Conservation (phyloP, 2,113 vertebrate species). For the Hydrolagus affinis region DNA sequence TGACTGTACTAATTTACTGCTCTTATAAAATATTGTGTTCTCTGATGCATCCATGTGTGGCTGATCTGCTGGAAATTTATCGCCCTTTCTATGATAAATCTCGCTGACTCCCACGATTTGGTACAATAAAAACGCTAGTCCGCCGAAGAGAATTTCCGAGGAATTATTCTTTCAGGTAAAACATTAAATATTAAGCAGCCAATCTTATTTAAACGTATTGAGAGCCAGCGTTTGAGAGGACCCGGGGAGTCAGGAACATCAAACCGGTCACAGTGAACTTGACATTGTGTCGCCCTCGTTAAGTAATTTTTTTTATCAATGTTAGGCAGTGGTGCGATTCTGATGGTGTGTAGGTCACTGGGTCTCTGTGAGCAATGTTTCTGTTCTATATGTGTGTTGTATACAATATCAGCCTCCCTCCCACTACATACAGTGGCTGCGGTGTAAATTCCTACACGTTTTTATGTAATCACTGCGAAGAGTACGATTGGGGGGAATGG, state of each 20-base stretch:
- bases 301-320: not conserved
- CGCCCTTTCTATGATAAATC: slow-evolving; percentile 34
- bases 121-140: slow-evolving; percentile 6
- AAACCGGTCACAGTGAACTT: slow-evolving; percentile 12
- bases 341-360: not conserved
- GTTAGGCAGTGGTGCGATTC: not conserved
- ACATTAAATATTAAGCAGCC: slow-evolving; percentile 31
- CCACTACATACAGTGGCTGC: not conserved
- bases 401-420: not conserved
- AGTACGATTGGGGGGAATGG: not conserved
- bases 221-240: slow-evolving; percentile 14
- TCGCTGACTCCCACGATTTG: slow-evolving; percentile 31
- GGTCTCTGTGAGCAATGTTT: not conserved
- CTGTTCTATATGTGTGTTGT: not conserved
- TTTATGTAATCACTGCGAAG: slow-evolving; percentile 1
- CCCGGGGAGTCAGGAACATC: not conserved
- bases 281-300: slow-evolving; percentile 24
- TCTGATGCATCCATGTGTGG: slow-evolving; percentile 35
- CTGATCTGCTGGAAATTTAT: slow-evolving; percentile 35
- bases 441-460: slow-evolving; percentile 1
- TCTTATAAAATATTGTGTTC: slow-evolving; percentile 35
- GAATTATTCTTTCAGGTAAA: slow-evolving; percentile 24
- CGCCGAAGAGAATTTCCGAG: slow-evolving; percentile 11
- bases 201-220: slow-evolving; percentile 28
- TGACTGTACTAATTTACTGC: slow-evolving; percentile 36